Base-by-base conservation (phyloP, 1,140 invertebrate genomes). In the Zaprionus gabonicus region DNA sequence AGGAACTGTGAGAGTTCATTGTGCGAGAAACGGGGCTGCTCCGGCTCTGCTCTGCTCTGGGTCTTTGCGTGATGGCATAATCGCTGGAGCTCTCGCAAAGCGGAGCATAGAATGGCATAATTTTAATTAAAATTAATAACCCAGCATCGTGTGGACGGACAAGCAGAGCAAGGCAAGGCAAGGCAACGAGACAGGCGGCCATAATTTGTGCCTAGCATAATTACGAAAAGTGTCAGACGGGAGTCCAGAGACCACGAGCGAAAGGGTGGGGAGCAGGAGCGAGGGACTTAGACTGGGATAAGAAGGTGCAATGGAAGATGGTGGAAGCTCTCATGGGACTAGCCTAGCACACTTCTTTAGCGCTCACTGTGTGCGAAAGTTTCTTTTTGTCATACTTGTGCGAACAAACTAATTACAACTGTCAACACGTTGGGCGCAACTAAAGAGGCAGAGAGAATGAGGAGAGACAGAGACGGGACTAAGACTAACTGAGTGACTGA, bases 51-150 rank as follows among this genome's bases (percentile, higher is more conserved):
- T 10, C 9, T 34, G 7, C 28, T 12, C 13, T 17, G 56, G 13
- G 27, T 12, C 34, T 41, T 31, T 57, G 31, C 51, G 25, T 63
- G 65, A 71, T 73, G 71, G 64, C 68, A 72, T 71, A 85, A 78
- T 81, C 82, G 76, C 60, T 25, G 44, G 27, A 25, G 63, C 65
- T 66, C 44, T 55, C 64, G 49, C 46, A 27, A 60, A 78, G 59
- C 51, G 73, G 58, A 71, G 78, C 81, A 74, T 79, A 76, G 78
- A 81, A 75, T 83, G 85, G 75, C 78, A 84, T 90, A 90, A 88
- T 90, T 88, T 88, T 88, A 88, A 88, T 88, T 88, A 88, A 88
- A 88, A 88, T 88, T 88, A 88, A 88, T 88, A 88, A 84, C 84
- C 80, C 74, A 73, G 70, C 71, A 76, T 72, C 80, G 71, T 77